Evolutionary conservation across 2,888 invertebrate species (phyloP).

Genomic region (Tipula confusa): DNA sequence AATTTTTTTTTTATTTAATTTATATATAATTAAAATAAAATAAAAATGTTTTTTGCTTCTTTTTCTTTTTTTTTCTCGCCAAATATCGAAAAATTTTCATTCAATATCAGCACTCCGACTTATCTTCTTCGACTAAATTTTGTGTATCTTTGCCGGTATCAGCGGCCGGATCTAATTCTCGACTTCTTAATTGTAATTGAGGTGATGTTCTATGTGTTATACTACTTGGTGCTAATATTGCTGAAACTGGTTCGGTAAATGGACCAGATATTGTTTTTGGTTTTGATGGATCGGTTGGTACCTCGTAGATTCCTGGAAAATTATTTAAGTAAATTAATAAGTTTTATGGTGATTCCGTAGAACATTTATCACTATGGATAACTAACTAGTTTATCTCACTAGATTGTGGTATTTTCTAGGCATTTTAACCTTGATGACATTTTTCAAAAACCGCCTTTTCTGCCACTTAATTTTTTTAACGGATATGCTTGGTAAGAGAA

Average conservation of each 20-base stretch:
- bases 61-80: constrained; percentile 3
- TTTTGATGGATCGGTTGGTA: constrained; percentile 65
- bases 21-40: constrained; percentile 6
- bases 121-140: constrained; percentile 84
- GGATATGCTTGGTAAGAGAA: too few relatives aligned
- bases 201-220: constrained; percentile 75
- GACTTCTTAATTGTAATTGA: constrained; percentile 67
- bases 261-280: constrained; percentile 56
- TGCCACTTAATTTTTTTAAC: too few relatives aligned
- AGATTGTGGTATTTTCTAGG: too few relatives aligned
- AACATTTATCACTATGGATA: too few relatives aligned
- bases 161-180: constrained; percentile 74
- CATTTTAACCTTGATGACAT: too few relatives aligned
- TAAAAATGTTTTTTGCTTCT: not conserved
- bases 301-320: constrained; percentile 70
- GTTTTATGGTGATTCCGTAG: too few relatives aligned
- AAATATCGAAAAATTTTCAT: constrained; percentile 36
- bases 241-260: constrained; percentile 61
- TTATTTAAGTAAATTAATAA: not conserved
- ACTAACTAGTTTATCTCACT: too few relatives aligned
- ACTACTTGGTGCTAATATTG: constrained; percentile 75
- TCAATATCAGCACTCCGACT: constrained; percentile 55
- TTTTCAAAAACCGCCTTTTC: too few relatives aligned
- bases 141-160: constrained; percentile 91
- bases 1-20: not conserved